These are phyloP conservation scores for Bergia sp. DNA, from an alignment of 92 coral and sea anemone genomes.

Conservation along the genomic window DNA sequence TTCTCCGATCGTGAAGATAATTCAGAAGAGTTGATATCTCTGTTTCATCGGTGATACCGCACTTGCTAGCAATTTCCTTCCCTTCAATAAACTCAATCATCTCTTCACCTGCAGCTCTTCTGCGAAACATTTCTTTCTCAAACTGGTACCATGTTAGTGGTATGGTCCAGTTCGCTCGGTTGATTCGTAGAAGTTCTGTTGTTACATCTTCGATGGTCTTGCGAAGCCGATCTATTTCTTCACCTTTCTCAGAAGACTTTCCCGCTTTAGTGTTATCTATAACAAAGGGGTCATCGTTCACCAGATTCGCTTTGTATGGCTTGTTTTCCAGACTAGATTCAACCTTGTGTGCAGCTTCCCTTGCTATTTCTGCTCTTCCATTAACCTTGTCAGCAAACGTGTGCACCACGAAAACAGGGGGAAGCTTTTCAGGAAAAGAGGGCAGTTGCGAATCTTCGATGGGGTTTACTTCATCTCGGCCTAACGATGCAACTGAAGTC, in stretches of 20 bases:
- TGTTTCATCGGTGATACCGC: constrained; percentile 12
- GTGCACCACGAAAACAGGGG: constrained; percentile 14
- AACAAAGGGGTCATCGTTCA: background rate
- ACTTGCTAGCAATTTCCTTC: background rate
- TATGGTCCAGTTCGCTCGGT: background rate
- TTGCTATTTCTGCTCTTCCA: background rate
- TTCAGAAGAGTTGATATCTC: constrained; percentile 4
- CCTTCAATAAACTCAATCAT: constrained; percentile 3
- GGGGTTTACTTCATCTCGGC: background rate
- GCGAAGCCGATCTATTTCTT: constrained; percentile 12
- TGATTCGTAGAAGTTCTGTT: background rate
- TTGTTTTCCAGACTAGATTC: background rate
- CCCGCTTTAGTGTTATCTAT: constrained; percentile 29
- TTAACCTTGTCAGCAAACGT: constrained; percentile 22
- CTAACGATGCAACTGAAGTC: constrained; percentile 13
- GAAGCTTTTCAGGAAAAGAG: constrained; percentile 18
- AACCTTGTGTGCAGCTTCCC: background rate
- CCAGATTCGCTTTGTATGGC: constrained; percentile 5
- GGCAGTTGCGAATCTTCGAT: background rate
- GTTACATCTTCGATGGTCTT: background rate
- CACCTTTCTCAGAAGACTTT: background rate
- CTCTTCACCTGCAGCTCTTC: background rate
- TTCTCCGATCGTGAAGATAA: constrained; percentile 25
- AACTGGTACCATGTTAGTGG: constrained; percentile 25
- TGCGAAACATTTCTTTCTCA: background rate